Conservation (phyloP, 92 coral and sea anemone species). For the Bergia puertoricense region DNA sequence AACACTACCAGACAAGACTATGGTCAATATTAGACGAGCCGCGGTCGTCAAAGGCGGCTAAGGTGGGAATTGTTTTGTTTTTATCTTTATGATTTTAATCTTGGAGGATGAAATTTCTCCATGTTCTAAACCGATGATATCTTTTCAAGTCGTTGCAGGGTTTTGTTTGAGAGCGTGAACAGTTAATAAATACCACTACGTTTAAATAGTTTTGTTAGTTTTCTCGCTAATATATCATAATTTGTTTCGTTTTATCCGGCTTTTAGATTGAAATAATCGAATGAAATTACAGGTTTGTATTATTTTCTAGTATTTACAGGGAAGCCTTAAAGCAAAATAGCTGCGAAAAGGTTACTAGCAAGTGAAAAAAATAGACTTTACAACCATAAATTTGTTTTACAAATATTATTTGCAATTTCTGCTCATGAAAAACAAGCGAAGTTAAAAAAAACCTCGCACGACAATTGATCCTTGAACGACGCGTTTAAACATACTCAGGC, state of each 20-base stretch:
- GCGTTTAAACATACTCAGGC: neutral
- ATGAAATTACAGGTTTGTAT: neutral
- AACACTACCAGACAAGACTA: constrained; percentile 72
- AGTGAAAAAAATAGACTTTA: neutral
- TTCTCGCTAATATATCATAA: constrained; percentile 25
- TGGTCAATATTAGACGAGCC: constrained; percentile 95
- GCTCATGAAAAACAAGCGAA: neutral
- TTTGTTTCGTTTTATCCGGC: constrained; percentile 4
- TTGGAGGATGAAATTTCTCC: constrained; percentile 1
- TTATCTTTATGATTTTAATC: neutral
- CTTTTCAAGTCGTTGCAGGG: neutral
- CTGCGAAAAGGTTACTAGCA: too few species aligned
- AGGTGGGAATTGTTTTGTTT: constrained; percentile 54
- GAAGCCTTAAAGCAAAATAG: too few species aligned
- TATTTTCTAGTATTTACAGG: neutral
- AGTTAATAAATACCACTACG: neutral
- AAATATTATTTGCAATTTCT: neutral
- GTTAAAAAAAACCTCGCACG: neutral
- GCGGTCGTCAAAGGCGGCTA: constrained; percentile 87
- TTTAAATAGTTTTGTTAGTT: neutral
- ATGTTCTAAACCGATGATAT: neutral
- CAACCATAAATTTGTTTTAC: neutral
- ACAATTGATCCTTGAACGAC: neutral
- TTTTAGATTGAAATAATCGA: neutral
- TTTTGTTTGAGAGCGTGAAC: neutral